These are phyloP conservation scores for Nomada lathburiana DNA, from an alignment of 2,888 invertebrate species.

Conservation along the genomic window DNA sequence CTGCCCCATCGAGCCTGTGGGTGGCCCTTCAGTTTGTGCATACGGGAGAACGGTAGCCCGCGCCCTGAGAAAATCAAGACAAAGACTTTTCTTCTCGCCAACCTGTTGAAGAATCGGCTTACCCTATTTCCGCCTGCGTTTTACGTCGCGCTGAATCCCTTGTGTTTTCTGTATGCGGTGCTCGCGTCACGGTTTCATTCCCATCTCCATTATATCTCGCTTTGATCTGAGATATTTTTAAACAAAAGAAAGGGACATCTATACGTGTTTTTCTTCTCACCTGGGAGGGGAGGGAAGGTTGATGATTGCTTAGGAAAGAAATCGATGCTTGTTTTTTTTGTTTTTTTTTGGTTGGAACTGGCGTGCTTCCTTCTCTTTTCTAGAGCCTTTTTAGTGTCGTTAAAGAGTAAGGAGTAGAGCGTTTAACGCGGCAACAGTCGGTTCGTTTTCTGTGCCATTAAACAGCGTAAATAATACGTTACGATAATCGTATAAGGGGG, in stretches of 20 bases:
- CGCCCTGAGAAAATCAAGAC: slow-evolving; percentile 68
- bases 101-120: slow-evolving; percentile 75
- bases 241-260: no score
- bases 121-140: slow-evolving; percentile 39
- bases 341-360: no score
- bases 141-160: slow-evolving; percentile 19
- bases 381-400: not conserved
- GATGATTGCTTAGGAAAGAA: no score
- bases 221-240: not conserved
- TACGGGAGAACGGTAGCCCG: slow-evolving; percentile 57
- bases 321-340: no score
- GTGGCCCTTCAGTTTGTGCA: slow-evolving; percentile 62
- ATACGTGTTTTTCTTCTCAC: not conserved
- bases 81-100: slow-evolving; percentile 74
- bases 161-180: slow-evolving; percentile 5
- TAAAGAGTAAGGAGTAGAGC: not conserved
- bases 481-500: slow-evolving; percentile 7
- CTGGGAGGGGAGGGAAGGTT: no score
- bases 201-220: not conserved
- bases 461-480: slow-evolving; percentile 6
- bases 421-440: not conserved
- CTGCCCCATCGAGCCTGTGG: slow-evolving; percentile 68
- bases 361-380: not conserved
- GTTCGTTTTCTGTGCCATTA: not conserved
- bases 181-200: not conserved